Conservation (phyloP, 1,140 invertebrate genomes). For the Phthorimaea operculella region DNA sequence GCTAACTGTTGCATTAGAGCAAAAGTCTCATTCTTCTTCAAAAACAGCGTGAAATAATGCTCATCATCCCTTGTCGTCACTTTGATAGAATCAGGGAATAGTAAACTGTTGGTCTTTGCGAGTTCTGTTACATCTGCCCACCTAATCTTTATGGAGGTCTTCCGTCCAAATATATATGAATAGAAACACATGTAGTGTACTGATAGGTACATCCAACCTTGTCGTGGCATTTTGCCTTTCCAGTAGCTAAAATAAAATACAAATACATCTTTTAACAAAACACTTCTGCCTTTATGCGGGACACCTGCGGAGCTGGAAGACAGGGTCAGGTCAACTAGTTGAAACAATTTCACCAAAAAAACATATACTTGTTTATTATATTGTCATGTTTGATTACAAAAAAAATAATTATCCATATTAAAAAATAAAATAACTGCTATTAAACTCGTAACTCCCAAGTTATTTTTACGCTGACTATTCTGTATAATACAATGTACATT, state of each 20-base stretch:
- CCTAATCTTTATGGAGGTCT: constrained; percentile 88
- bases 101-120: constrained; percentile 78
- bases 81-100: constrained; percentile 89
- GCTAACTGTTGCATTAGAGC: constrained; percentile 93
- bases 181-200: constrained; percentile 97
- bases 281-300: no score
- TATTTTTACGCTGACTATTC: no score
- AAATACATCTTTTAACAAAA: neutral
- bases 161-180: constrained; percentile 91
- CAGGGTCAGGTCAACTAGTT: no score
- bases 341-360: no score
- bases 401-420: no score
- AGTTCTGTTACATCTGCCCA: constrained; percentile 84
- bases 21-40: constrained; percentile 90
- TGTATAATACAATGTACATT: no score
- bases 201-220: constrained; percentile 97
- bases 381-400: no score
- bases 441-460: no score
- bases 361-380: no score
- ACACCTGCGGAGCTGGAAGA: no score
- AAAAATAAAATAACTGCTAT: no score
- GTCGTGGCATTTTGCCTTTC: constrained; percentile 90
- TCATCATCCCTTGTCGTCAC: constrained; percentile 84
- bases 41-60: constrained; percentile 91
- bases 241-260: constrained; percentile 77